Evolutionary conservation across 2,888 invertebrate genomes (phyloP).

Genomic region (Oxycera nigricornis): DNA sequence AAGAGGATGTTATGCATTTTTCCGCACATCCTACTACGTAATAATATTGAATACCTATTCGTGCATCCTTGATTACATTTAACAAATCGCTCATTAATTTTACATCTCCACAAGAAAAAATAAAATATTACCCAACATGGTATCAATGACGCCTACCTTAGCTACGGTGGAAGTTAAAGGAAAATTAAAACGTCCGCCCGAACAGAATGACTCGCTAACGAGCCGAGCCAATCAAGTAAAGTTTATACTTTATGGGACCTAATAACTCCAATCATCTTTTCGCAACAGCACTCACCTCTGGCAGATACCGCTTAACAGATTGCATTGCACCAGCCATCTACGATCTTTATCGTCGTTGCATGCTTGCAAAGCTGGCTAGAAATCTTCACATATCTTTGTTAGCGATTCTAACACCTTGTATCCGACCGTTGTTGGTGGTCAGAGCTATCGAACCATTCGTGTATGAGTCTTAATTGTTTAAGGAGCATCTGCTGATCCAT

Average conservation of each 20-base stretch:
- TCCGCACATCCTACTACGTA: too few relatives aligned
- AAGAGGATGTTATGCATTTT: too few relatives aligned
- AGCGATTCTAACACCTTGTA: neutral
- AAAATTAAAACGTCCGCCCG: conserved; percentile 1
- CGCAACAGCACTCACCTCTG: conserved; percentile 15
- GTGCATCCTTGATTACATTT: too few relatives aligned
- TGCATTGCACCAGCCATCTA: neutral
- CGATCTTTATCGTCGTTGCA: neutral
- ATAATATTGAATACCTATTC: too few relatives aligned
- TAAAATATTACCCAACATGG: neutral
- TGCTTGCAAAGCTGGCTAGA: neutral
- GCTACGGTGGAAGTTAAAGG: neutral
- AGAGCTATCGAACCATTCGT: neutral
- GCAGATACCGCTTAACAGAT: neutral
- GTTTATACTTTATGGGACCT: conserved; percentile 11
- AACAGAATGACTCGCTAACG: neutral
- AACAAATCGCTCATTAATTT: too few relatives aligned
- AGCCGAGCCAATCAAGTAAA: neutral
- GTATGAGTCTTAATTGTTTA: too few relatives aligned
- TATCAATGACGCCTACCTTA: neutral
- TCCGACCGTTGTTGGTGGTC: neutral
- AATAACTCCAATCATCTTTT: conserved; percentile 22
- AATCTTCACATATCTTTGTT: neutral
- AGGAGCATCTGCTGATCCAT: too few relatives aligned
- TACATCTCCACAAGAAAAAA: too few relatives aligned